Evolutionary conservation across 2,797 vertebrate genomes (phyloP), one percentile per base, ranked within the genome.

Genomic region (Syndactyla subalaris): DNA sequence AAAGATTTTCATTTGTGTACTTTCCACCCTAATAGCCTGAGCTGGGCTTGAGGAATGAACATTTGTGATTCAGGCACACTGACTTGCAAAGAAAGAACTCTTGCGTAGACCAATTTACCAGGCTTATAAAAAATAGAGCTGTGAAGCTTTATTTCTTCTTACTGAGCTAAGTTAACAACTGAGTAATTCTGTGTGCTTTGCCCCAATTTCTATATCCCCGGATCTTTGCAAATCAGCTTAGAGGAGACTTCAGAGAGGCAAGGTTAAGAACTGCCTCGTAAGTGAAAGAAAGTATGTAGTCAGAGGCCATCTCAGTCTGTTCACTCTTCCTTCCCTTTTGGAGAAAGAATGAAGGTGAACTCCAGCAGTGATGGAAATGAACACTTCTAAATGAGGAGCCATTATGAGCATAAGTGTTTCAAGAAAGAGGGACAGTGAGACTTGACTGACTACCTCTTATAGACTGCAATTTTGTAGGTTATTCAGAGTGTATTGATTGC

Each of bases 341-440:
- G 54, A 32, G 32, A 51, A 76, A 62, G 61, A 58, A 49, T 1
- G 23, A 74, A 77, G 52, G 65, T 38, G 57, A 77, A 55, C 57
- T 73, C 76, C 59, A 80, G 73, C 58, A 48, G 29, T 0, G 17
- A 46, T 55, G 32, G 36, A 59, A 67, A n/a, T 0, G 7, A 89
- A 29, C 6, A 16, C 29, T 72, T 77, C 65, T 29, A 71, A 92
- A 79, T 73, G 39, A 75, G 63, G 63, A 57, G 18, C 10, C 36
- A 36, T 78, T 93, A 45, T 32, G 51, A 72, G 84, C 52, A 84
- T 39, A 13, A n/a, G 34, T 54, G 48, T 70, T 95, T 58, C 76
- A 79, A 90, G 59, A 32, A 88, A 83, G 46, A 41, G 9, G 26
- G 59, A 26, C 72, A 70, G 72, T 61, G 54, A 51, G 58, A 68